Percentiles rank a stretch among this genome's conserved stretches.
These are phyloP conservation scores for Dipodomys merriami DNA, from an alignment of 2,113 vertebrate species.

Conservation along the genomic window DNA sequence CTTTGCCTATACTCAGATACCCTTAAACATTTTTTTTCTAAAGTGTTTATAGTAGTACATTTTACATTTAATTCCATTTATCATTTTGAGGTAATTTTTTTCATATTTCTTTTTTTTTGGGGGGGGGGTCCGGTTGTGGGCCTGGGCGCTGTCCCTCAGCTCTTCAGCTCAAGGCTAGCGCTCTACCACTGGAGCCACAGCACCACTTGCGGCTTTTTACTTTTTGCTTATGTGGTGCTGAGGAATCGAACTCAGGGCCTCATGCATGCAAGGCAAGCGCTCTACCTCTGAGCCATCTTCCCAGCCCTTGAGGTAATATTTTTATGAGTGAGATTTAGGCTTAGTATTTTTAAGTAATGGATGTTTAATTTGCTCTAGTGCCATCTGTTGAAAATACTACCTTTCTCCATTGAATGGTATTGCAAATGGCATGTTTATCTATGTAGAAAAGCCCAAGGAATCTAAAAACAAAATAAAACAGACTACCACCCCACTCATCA, in stretches of 20 bases:
- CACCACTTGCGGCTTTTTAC: too few relatives aligned
- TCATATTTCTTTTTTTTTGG: background rate
- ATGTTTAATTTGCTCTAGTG: background rate
- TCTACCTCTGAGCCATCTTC: too few relatives aligned
- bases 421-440: background rate
- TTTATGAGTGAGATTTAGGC: slow-evolving; percentile 24
- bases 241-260: too few relatives aligned
- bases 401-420: background rate
- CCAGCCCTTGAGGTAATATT: background rate
- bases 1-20: background rate
- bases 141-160: too few relatives aligned
- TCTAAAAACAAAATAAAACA: background rate
- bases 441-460: background rate
- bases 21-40: slow-evolving; percentile 38
- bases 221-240: too few relatives aligned
- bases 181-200: too few relatives aligned
- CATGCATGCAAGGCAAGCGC: too few relatives aligned
- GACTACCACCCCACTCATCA: background rate
- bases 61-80: slow-evolving; percentile 30
- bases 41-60: background rate
- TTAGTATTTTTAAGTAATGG: background rate
- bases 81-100: slow-evolving; percentile 34
- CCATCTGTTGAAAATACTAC: background rate
- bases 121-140: too few relatives aligned
- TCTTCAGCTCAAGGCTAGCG: too few relatives aligned